These are phyloP conservation scores for Mesocricetus auratus DNA, from an alignment of 2,113 vertebrate genomes.

Conservation along the genomic window DNA sequence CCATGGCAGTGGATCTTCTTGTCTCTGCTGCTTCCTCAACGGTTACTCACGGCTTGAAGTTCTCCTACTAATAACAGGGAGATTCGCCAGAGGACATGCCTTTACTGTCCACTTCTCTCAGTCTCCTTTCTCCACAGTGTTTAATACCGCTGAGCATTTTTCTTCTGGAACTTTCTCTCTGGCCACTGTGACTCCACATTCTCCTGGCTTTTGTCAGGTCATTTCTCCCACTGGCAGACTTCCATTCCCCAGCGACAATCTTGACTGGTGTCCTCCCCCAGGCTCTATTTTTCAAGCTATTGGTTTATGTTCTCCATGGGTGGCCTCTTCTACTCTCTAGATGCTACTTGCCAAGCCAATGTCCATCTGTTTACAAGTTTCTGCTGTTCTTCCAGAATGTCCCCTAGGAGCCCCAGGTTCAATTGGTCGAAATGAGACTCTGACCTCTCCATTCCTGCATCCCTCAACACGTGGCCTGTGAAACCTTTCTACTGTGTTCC, in stretches of 20 bases:
- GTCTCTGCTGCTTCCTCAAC: not conserved
- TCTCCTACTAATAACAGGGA: not conserved
- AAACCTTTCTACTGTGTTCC: not conserved
- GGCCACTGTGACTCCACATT: not conserved
- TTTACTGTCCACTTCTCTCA: not conserved
- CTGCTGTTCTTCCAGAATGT: not conserved
- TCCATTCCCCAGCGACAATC: not conserved
- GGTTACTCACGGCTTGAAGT: not conserved
- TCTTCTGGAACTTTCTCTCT: not conserved
- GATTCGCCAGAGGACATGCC: not conserved
- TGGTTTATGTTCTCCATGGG: not conserved
- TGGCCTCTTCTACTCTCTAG: not conserved
- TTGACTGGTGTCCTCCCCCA: not conserved
- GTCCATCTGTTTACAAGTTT: not conserved
- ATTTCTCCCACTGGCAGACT: not conserved
- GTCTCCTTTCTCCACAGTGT: not conserved
- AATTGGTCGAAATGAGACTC: not conserved
- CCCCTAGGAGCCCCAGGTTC: not conserved
- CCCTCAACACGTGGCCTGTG: not conserved
- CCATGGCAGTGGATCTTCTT: not conserved
- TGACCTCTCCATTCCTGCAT: fast-evolving
- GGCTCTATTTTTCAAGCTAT: not conserved
- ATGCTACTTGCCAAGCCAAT: not conserved
- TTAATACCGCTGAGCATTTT: not conserved
- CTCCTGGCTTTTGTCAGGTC: not conserved